Conservation (phyloP, 1,140 invertebrate species). For the Dinothrombium tinctorium region DNA sequence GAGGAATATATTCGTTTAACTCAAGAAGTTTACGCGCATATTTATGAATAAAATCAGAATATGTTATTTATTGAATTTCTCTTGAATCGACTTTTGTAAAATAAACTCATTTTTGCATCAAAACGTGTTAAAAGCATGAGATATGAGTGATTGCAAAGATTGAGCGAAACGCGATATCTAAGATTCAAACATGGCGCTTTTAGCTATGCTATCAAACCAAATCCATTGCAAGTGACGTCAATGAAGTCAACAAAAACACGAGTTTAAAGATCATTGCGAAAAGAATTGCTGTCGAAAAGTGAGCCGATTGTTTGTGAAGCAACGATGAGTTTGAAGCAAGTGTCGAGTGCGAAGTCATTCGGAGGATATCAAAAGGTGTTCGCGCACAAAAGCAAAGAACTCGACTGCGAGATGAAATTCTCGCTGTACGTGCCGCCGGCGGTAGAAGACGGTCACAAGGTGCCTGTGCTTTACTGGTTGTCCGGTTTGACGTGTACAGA, state of each 20-base stretch:
- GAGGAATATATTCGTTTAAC: constrained; percentile 79
- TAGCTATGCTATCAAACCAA: no score
- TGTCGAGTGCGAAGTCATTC: constrained; percentile 36
- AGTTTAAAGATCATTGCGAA: no score
- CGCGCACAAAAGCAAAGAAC: constrained; percentile 42
- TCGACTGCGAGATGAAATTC: constrained; percentile 80
- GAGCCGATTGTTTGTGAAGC: background rate
- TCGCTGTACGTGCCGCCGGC: constrained; percentile 63
- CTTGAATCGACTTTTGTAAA: no score
- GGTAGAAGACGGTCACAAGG: constrained; percentile 31
- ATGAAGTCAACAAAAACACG: no score
- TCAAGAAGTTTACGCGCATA: constrained; percentile 53
- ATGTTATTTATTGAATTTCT: no score
- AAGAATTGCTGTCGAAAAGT: background rate
- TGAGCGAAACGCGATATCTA: no score
- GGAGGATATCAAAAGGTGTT: constrained; percentile 63
- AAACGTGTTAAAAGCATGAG: no score
- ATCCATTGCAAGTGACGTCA: no score
- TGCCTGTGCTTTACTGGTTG: constrained; percentile 70
- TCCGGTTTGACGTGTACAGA: constrained; percentile 88
- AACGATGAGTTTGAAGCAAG: background rate
- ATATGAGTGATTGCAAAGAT: no score
- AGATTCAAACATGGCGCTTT: no score
- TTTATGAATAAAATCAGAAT: constrained; percentile 25
- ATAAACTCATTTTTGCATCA: no score